Conservation (phyloP, 2,113 vertebrate genomes). For the Odocoileus virginianus region DNA sequence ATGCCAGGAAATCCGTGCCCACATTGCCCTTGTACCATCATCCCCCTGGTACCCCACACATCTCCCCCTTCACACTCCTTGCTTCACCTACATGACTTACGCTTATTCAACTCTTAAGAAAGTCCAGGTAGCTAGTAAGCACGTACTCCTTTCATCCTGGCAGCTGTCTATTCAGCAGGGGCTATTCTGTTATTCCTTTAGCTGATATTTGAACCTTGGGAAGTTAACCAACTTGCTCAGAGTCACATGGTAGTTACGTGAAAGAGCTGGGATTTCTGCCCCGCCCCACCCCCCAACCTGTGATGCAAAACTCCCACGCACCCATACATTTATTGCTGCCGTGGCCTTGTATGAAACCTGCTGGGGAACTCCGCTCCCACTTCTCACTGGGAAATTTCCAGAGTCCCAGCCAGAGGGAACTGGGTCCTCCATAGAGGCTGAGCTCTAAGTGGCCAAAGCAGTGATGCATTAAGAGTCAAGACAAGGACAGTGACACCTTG, state of each 20-base stretch:
- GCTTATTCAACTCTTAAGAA: not conserved
- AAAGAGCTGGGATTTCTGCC: not conserved
- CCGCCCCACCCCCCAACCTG: not conserved
- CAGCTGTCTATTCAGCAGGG: not conserved
- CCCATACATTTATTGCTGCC: not conserved
- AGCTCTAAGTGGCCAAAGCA: not conserved
- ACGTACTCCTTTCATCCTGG: not conserved
- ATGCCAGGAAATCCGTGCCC: not conserved
- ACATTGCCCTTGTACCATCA: not conserved
- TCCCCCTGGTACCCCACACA: fast-evolving
- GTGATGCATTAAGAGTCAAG: not conserved
- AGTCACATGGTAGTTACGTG: not conserved
- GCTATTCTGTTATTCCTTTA: not conserved
- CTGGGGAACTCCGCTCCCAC: not conserved
- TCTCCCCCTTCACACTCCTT: fast-evolving
- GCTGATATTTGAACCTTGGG: not conserved
- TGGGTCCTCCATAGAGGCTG: not conserved
- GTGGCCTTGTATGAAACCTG: not conserved
- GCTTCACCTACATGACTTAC: not conserved
- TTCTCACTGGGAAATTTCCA: not conserved
- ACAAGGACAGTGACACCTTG: not conserved
- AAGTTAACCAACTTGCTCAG: not conserved
- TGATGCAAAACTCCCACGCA: not conserved
- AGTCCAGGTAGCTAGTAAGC: not conserved
- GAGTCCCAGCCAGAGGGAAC: not conserved